Percentiles rank a stretch among this genome's conserved stretches.
phyloP scores from a whole-genome alignment of 1,140 invertebrate genomes.

The Papilio helenus region DNA sequence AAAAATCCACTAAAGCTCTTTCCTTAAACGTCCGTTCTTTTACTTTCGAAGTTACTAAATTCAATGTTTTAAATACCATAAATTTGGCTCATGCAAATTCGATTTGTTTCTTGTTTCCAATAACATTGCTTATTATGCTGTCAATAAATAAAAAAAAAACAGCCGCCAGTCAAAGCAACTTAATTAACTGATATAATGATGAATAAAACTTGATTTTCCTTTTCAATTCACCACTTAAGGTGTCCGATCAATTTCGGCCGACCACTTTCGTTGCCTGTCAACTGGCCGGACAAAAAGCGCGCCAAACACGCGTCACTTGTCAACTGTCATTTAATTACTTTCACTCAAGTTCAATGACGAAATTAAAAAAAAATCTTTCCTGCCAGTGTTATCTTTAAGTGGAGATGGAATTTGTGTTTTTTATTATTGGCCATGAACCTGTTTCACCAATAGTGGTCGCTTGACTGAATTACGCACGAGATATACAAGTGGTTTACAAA shows the following conservation, averaged over 20 bases:
- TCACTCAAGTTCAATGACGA: constrained; percentile 37
- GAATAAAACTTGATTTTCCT: constrained; percentile 23
- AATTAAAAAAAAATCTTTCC: constrained; percentile 18
- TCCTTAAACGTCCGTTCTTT: background rate
- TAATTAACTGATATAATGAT: constrained; percentile 34
- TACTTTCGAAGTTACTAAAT: background rate
- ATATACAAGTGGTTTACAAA: constrained; percentile 23
- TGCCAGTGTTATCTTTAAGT: constrained; percentile 20
- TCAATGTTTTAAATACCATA: constrained; percentile 13
- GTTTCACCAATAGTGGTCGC: background rate
- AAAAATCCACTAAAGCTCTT: too few relatives aligned
- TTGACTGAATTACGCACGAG: constrained; percentile 23
- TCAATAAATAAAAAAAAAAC: constrained; percentile 35
- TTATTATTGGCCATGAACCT: background rate
- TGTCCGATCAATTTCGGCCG: constrained; percentile 28
- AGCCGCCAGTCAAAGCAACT: constrained; percentile 24
- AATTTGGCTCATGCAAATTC: background rate
- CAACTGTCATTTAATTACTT: constrained; percentile 40
- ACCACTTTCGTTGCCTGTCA: constrained; percentile 30
- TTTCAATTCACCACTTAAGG: constrained; percentile 34
- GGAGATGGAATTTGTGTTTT: background rate
- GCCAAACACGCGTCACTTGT: constrained; percentile 34
- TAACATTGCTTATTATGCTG: constrained; percentile 1
- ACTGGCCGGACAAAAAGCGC: constrained; percentile 33
- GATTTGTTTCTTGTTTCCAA: background rate